Base-by-base conservation (phyloP, 2,797 vertebrate genomes). In the Gila robusta region DNA sequence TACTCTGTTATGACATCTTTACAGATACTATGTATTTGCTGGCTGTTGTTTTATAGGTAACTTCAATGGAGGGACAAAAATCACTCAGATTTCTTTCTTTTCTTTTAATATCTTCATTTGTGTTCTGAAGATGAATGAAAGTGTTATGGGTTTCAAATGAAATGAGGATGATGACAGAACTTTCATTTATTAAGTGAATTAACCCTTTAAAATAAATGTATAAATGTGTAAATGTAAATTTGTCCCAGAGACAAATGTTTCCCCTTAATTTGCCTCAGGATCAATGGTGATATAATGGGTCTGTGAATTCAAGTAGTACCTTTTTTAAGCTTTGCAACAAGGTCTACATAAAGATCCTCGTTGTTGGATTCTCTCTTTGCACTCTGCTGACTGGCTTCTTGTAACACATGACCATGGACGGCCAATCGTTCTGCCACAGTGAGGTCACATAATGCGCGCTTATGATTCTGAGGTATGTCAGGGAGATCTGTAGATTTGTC, bases 291-390 rank as follows among this genome's bases (percentile, higher is more conserved):
- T 64, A 64, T 14, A 28, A 64, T 16, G 12, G 59, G 6, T 32
- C 23, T 35, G 26, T 28, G 59, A 10, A 37, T 21, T 69, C 2
- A 23, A 11, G 90, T 90, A 98, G 90, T 90, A 98, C 98, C 96
- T 95, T 96, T 97, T 56, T 97, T 97, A 59, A 99, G 95, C 93
- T 99, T 99, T 0, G 97, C 97, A 87, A 98, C 97, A 94, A 99
- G 91, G 91, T 99, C 98, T 81, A 99, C 96, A 19, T 99, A 99
- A 69, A 99, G 97, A 87, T 99, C 98, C 5, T 99, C 97, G 6
- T 97, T 98, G 91, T 94, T 94, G 0, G 87, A 87, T 23, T 95
- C 93, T 0, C 94, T 91, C 71, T 87, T 90, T 5, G 95, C 95
- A 32, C 88, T 95, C 91, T 96, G 94, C 44, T 96, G 96, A 92